Base-by-base conservation (phyloP, 2,113 vertebrate genomes). In the Chaenogobius annularis region DNA sequence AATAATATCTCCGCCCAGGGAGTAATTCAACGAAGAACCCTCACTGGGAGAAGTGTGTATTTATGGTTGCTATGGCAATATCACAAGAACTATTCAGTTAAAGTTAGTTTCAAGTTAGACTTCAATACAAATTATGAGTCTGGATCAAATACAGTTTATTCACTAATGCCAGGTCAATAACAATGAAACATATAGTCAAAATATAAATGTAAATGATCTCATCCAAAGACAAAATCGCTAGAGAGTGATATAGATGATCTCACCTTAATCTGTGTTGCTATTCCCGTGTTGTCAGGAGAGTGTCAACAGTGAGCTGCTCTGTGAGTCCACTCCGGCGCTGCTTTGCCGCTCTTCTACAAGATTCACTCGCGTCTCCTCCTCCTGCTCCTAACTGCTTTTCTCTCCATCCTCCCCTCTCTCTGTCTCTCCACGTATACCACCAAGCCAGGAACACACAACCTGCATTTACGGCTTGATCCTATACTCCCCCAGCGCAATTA, bases 331-430 rank as follows among this genome's bases (percentile, higher is more conserved):
- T 79, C 72, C 81, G 47, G 69, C 68, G 23, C 69, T 66, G 66
- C 23, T 87, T 80, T 86, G 83, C 68, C 68, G 75, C 73, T 69
- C 71, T 50, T 69, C 26, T 17, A 26, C 63, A 46, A 82, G 73
- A 79, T 50, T 68, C 64, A 56, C 79, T 83, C 19, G 17, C 19
- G 19, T 20, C 50, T 77, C 74, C 50, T 19, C 17, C 15, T 47
- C 3, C 50, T 31, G 1, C 78, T 10, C 26, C 81, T 67, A 7
- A 47, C 66, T 48, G 46, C 23, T 69, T 61, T 61, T 67, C 66
- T 68, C 58, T 65, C 69, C 58, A 14, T 65, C 81, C 55, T 46
- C 20, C 22, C 55, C 48, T 64, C 71, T 31, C 67, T 73, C 77
- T 22, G 55, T 54, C 54, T 83, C 75, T 70, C 43, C 26, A 31